These are phyloP conservation scores for Capromys pilorides DNA, from an alignment of 2,797 vertebrate species.

Conservation along the genomic window DNA sequence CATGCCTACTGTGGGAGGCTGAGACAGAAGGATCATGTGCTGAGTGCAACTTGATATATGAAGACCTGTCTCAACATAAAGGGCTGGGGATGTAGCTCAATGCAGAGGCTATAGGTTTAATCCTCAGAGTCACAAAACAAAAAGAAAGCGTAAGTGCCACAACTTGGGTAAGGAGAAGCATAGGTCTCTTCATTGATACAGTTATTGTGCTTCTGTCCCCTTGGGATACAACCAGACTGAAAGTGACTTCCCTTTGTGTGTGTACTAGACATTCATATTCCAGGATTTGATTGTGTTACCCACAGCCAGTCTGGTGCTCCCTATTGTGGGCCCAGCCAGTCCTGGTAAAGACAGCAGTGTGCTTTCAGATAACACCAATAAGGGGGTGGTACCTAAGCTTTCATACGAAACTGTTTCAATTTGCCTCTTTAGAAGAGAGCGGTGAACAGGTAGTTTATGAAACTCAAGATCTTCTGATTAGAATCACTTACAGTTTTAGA, in stretches of 20 bases:
- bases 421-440: not conserved
- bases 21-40: not conserved
- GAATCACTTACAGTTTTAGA: conserved; percentile 48
- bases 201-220: not conserved
- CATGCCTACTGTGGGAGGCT: not conserved
- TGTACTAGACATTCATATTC: not conserved
- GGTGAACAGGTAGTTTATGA: not conserved
- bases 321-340: not conserved
- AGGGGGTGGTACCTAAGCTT: not conserved
- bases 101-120: not conserved
- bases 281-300: not conserved
- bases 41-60: not conserved
- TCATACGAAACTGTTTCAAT: not conserved
- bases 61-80: not conserved
- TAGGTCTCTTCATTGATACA: not conserved
- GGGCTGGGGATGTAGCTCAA: not conserved
- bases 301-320: not conserved
- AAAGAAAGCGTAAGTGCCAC: not conserved
- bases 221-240: not conserved
- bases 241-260: not conserved
- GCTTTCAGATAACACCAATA: not conserved
- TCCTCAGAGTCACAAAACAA: not conserved
- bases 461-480: conserved; percentile 42
- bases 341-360: not conserved
- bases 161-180: not conserved